Evolutionary conservation across 2,113 vertebrate genomes (phyloP).

Genomic region (Paradisaea rubra): DNA sequence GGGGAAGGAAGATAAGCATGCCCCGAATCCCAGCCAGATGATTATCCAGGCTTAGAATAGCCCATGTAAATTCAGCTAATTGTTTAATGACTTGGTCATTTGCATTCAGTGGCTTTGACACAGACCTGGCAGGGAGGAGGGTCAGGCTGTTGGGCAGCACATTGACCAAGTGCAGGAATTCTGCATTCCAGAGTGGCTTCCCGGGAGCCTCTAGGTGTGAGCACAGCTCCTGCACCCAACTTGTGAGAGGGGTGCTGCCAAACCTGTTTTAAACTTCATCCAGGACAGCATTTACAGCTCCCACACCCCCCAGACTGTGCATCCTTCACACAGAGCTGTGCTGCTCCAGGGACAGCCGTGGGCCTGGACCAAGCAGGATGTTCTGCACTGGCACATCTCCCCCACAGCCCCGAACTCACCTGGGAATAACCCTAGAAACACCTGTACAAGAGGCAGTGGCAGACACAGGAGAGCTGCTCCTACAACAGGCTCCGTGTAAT

Average conservation of each 20-base stretch:
- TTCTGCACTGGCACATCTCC: background rate
- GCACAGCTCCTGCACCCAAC: background rate
- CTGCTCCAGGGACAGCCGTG: background rate
- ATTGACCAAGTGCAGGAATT: background rate
- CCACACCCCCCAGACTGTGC: background rate
- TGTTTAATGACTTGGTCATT: slow-evolving; percentile 27
- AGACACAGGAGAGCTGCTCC: background rate
- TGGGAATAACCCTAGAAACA: background rate
- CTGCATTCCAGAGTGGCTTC: background rate
- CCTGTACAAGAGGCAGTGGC: background rate
- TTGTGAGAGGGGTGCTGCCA: background rate
- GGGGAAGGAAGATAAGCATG: background rate
- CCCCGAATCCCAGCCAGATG: background rate
- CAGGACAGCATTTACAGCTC: background rate
- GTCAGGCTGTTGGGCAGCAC: background rate
- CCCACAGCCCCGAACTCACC: background rate
- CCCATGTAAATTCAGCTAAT: background rate
- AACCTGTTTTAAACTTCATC: background rate
- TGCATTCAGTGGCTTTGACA: background rate
- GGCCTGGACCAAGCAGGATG: background rate
- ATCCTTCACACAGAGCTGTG: background rate
- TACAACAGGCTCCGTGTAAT: background rate
- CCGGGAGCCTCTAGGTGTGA: background rate
- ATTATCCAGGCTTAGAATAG: slow-evolving; percentile 30
- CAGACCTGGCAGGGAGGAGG: background rate